A percentile compares a stretch with the other conserved stretches of the same genome.
Evolutionary conservation across 2,797 vertebrate genomes (phyloP).

Genomic region (Mustela erminea): DNA sequence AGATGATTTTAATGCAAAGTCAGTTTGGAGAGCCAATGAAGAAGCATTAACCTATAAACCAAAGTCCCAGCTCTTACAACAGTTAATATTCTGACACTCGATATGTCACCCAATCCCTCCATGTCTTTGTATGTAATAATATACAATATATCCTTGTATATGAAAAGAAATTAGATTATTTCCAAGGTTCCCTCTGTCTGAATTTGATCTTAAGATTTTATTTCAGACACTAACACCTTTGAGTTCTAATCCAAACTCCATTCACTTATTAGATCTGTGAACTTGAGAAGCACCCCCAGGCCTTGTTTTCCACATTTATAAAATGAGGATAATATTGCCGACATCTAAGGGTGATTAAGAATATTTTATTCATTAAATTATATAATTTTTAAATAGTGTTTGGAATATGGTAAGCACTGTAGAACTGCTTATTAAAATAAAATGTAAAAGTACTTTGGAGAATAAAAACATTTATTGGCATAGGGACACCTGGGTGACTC

Average conservation of each 20-base stretch:
- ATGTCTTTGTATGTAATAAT: not conserved
- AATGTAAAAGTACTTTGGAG: not conserved
- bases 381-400: not conserved
- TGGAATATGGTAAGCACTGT: not conserved
- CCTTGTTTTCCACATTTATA: not conserved
- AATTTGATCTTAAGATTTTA: not conserved
- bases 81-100: not conserved
- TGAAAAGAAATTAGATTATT: not conserved
- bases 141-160: not conserved
- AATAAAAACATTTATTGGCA: not conserved
- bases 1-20: not conserved
- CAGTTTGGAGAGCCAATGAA: not conserved
- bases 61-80: not conserved
- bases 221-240: not conserved
- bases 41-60: not conserved
- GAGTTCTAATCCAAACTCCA: not conserved
- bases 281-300: not conserved
- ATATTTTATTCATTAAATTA: slow-evolving; percentile 18
- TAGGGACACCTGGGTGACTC: not conserved
- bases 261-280: not conserved
- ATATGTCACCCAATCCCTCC: not conserved
- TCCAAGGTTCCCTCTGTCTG: not conserved
- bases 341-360: not conserved
- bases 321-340: not conserved
- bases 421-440: slow-evolving; percentile 14